Percentiles rank a stretch among this genome's conserved stretches.
Evolutionary conservation across 1,140 invertebrate species (phyloP).

Genomic region (Diuraphis noxia): DNA sequence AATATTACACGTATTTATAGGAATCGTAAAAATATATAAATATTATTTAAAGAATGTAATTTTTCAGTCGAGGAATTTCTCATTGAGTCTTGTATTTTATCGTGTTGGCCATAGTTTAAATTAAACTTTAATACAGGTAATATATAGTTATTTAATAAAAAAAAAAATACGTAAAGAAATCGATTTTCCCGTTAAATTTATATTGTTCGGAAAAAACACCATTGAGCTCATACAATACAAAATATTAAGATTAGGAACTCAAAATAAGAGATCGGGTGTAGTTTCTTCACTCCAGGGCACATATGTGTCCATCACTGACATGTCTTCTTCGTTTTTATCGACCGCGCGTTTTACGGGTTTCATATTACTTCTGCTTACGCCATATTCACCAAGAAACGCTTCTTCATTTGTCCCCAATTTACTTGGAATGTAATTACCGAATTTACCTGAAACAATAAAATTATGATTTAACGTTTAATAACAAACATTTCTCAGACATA

Average conservation of each 20-base stretch:
- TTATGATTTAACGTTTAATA: neutral
- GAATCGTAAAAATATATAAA: conserved; percentile 46
- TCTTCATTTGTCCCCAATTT: conserved; percentile 30
- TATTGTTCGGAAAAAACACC: conserved; percentile 40
- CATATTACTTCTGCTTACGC: conserved; percentile 15
- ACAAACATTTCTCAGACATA: neutral
- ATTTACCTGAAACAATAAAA: conserved; percentile 30
- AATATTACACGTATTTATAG: conserved; percentile 40
- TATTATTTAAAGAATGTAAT: conserved; percentile 18
- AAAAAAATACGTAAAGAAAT: neutral
- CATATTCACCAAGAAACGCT: conserved; percentile 44
- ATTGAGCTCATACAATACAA: conserved; percentile 33
- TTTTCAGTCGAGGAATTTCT: conserved; percentile 48
- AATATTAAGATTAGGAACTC: conserved; percentile 46
- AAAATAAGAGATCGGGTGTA: conserved; percentile 51
- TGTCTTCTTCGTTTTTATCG: conserved; percentile 9
- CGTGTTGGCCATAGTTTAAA: neutral
- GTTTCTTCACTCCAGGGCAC: conserved; percentile 53
- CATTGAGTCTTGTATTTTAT: conserved; percentile 42
- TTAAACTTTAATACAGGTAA: conserved; percentile 20
- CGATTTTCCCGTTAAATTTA: neutral
- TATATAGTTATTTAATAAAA: conserved; percentile 18
- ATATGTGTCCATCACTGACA: conserved; percentile 13
- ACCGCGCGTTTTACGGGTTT: conserved; percentile 2
- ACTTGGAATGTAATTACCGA: conserved; percentile 30